Evolutionary conservation across 2,113 vertebrate genomes (phyloP).

Genomic region (Notiomystis cincta): DNA sequence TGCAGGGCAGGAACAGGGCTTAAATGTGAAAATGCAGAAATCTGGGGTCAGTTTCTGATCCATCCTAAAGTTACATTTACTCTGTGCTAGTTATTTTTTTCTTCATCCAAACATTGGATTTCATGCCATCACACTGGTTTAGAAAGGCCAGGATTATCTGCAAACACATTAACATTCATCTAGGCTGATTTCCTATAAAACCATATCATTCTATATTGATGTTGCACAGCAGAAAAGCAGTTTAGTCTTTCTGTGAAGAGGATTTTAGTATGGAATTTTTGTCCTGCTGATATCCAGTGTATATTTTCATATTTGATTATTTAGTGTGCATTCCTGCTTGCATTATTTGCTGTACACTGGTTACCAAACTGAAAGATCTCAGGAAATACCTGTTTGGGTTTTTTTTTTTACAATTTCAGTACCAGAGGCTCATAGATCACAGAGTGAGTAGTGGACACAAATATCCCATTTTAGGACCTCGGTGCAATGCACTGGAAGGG

Average conservation of each 20-base stretch:
- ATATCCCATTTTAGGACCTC: background rate
- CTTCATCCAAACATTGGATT: background rate
- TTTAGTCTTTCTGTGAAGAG: background rate
- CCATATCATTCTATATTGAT: rapidly evolving
- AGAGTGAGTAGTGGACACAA: background rate
- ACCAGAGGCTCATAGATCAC: background rate
- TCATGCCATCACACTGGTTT: background rate
- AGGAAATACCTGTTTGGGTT: background rate
- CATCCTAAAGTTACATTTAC: background rate
- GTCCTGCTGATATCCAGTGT: background rate
- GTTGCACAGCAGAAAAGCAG: background rate
- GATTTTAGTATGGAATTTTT: background rate
- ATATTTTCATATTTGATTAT: background rate
- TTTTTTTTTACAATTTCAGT: background rate
- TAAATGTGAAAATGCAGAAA: background rate
- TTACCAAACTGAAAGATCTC: background rate
- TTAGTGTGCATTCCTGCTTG: background rate
- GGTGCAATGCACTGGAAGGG: background rate
- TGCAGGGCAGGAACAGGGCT: background rate
- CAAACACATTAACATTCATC: background rate
- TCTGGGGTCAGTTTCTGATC: background rate
- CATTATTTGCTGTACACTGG: background rate
- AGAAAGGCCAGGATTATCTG: background rate
- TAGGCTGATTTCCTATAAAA: background rate
- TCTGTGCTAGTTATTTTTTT: background rate